Evolutionary conservation across 2,888 invertebrate genomes (phyloP).

Genomic region (Drosophila percnosoma): DNA sequence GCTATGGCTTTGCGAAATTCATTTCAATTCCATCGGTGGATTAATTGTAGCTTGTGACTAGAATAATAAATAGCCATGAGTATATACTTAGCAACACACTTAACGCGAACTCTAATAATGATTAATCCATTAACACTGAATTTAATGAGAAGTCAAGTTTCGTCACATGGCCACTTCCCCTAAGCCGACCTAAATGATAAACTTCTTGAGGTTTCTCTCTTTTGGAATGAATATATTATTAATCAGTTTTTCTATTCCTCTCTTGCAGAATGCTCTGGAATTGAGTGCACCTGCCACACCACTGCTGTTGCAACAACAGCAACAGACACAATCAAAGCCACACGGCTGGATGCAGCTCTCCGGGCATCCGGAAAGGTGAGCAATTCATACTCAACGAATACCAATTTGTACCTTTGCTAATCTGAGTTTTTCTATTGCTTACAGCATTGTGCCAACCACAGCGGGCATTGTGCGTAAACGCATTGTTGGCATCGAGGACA

Average conservation of each 20-base stretch:
- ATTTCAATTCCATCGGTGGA: conserved; percentile 11
- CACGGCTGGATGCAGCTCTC: conserved; percentile 94
- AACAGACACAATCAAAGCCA: conserved; percentile 76
- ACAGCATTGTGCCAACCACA: conserved; percentile 95
- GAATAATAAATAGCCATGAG: conserved; percentile 6
- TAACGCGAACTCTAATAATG: neutral
- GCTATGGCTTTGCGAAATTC: conserved; percentile 16
- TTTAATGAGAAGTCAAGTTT: conserved; percentile 1
- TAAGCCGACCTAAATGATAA: neutral
- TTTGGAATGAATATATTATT: neutral
- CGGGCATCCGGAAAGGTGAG: conserved; percentile 92
- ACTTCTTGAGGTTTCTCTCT: neutral
- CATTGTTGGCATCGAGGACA: conserved; percentile 89
- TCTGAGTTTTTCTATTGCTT: conserved; percentile 16
- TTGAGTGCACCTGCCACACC: conserved; percentile 96
- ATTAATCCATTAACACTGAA: conserved; percentile 8
- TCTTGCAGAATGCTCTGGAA: conserved; percentile 94
- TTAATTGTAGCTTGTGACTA: conserved; percentile 30
- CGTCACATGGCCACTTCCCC: neutral
- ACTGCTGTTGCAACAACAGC: conserved; percentile 89
- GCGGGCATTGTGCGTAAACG: conserved; percentile 98
- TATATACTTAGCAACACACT: conserved; percentile 5
- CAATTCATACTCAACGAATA: neutral
- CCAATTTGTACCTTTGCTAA: neutral
- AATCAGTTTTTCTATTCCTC: neutral